Base-by-base conservation (phyloP, 2,888 invertebrate genomes). In the Pomacea canaliculata region DNA sequence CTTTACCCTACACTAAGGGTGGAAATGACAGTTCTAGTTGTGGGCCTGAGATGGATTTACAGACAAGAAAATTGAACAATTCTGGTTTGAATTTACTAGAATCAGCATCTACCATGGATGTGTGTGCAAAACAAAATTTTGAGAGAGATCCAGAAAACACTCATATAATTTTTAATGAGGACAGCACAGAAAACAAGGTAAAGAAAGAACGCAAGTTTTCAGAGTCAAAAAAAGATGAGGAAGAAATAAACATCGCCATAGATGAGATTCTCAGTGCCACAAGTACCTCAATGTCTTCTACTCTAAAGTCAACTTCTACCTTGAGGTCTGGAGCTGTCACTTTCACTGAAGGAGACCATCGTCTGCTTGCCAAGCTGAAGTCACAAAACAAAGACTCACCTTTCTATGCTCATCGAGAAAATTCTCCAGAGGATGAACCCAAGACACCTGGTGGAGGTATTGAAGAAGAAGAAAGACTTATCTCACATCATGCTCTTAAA, bases 191-290 rank as follows among this genome's bases (percentile, higher is more conserved):
- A n/a, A 48, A 56, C 8, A 69, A 71, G 46, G 19, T 16, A 13
- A 81, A 81, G 71, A 81, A 81, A 67, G 85, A 84, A 70, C 82
- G 84, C 62, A 85, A 82, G 70, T 86, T 84, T 77, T 85, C 85
- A 27, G 85, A 86, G 78, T 81, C 82, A 12, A 85, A 74, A 51
- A 81, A 83, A 23, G 78, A 81, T 51, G 83, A 85, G 65, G 84
- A 85, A 46, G 84, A 87, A 62, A 83, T 89, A 60, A 84, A 87
- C 72, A 84, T 85, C 56, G 86, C 84, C n/a, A 87, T 89, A 73
- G 86, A 88, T 67, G 89, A 89, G 76, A 89, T 89, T 60, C 78
- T 89, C 23, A 87, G 82, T 66, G 82, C 83, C 63, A 86, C 85
- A n/a, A 76, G 82, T 37, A 80, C 84, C 1, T 83, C 83, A 23